These are phyloP conservation scores for Lucilia sericata DNA, from an alignment of 1,140 invertebrate species.

Conservation along the genomic window DNA sequence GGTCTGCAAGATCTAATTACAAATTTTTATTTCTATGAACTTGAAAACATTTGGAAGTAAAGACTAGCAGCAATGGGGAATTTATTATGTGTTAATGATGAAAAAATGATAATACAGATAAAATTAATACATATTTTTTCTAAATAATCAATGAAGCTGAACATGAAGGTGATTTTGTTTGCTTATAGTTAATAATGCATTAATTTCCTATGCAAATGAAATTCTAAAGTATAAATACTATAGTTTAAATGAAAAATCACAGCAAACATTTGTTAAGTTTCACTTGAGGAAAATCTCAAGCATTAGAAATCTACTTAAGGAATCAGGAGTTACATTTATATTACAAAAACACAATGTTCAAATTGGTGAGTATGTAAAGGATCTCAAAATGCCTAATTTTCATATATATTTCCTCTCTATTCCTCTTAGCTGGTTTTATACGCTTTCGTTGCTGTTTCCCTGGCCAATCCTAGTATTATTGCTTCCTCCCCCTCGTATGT, in stretches of 20 bases:
- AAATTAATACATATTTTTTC: neutral
- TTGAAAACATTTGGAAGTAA: neutral
- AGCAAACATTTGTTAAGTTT: neutral
- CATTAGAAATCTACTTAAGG: neutral
- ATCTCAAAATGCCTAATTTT: neutral
- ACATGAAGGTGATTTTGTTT: neutral
- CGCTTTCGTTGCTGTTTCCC: conserved; percentile 71
- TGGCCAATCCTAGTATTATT: conserved; percentile 69
- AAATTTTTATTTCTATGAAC: neutral
- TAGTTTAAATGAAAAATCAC: neutral
- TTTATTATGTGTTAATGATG: no score
- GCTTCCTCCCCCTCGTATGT: conserved; percentile 56
- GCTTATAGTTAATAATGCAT: neutral
- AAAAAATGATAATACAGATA: neutral
- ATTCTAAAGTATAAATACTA: neutral
- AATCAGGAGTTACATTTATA: conserved; percentile 43
- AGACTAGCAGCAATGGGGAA: neutral
- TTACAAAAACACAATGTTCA: conserved; percentile 65
- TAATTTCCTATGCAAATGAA: neutral
- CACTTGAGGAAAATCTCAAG: neutral
- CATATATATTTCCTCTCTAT: conserved; percentile 35
- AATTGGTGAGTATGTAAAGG: conserved; percentile 63
- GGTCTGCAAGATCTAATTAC: conserved; percentile 11
- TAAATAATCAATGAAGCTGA: neutral
- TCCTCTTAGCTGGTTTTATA: conserved; percentile 71